Evolutionary conservation across 2,797 vertebrate genomes (phyloP).

Genomic region (Chelidonichthys spinosus): DNA sequence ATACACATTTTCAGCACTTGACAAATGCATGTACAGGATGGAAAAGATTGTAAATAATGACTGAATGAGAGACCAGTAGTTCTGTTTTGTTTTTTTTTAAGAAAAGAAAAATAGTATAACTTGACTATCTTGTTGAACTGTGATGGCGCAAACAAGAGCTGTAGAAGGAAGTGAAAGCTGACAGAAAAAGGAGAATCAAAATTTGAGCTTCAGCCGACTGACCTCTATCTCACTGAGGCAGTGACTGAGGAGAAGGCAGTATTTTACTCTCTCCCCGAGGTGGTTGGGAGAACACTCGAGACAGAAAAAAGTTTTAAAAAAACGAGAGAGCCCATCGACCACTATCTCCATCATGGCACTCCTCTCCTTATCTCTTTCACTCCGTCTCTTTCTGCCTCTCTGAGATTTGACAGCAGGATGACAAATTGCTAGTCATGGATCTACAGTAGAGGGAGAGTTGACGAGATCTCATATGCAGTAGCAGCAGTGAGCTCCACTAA

Average conservation of each 20-base stretch:
- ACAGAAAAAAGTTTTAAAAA: constrained; percentile 49
- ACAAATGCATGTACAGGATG: neutral
- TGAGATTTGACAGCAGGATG: constrained; percentile 48
- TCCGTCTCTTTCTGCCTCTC: constrained; percentile 38
- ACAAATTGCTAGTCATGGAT: constrained; percentile 54
- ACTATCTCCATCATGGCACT: constrained; percentile 39
- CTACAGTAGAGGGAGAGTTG: constrained; percentile 43
- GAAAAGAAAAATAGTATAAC: neutral
- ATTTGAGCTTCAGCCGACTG: constrained; percentile 56
- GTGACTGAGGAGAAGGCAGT: constrained; percentile 50
- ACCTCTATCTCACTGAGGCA: constrained; percentile 51
- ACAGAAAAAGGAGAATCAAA: constrained; percentile 25
- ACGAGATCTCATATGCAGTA: constrained; percentile 30
- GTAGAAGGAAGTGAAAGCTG: constrained; percentile 38
- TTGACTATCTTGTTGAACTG: neutral
- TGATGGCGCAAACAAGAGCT: constrained; percentile 1
- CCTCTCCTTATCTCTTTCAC: constrained; percentile 21
- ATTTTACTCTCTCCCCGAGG: constrained; percentile 44
- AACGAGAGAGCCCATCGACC: constrained; percentile 41
- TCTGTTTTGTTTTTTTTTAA: neutral
- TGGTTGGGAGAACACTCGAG: constrained; percentile 32
- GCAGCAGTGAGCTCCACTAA: constrained; percentile 37
- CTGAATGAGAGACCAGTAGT: neutral
- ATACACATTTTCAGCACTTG: neutral
- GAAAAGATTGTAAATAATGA: neutral